phyloP scores from a whole-genome alignment of 2,113 vertebrate genomes.

The Addax nasomaculatus region DNA sequence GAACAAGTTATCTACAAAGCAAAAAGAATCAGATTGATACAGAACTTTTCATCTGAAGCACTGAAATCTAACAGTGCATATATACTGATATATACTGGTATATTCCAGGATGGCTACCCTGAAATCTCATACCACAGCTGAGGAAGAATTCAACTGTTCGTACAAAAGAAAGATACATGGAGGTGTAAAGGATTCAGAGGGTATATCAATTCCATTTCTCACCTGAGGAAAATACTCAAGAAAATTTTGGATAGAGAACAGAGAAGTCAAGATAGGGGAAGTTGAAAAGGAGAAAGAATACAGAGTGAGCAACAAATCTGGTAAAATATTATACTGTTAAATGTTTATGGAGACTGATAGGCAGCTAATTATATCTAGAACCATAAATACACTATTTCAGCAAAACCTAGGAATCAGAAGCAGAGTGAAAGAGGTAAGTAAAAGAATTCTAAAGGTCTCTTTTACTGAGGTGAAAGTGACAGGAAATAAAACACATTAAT shows the following conservation, averaged over 20 bases:
- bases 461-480: background rate
- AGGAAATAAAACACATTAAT: background rate
- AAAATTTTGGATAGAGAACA: background rate
- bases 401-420: background rate
- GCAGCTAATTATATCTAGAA: background rate
- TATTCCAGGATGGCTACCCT: background rate
- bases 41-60: background rate
- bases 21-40: background rate
- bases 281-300: background rate
- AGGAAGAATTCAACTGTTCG: background rate
- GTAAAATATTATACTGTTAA: background rate
- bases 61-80: background rate
- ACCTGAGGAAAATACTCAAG: background rate
- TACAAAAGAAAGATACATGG: background rate
- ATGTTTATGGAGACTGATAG: background rate
- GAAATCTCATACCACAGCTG: background rate
- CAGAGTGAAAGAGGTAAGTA: background rate
- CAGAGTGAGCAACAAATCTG: background rate
- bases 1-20: background rate
- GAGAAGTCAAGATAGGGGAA: background rate
- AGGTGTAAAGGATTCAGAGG: background rate
- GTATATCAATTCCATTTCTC: background rate
- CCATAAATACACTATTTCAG: background rate
- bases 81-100: background rate
- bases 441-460: background rate